Percentiles rank a stretch among this genome's conserved stretches.
phyloP scores from a whole-genome alignment of 2,797 vertebrate species.

The Alouatta caraya region DNA sequence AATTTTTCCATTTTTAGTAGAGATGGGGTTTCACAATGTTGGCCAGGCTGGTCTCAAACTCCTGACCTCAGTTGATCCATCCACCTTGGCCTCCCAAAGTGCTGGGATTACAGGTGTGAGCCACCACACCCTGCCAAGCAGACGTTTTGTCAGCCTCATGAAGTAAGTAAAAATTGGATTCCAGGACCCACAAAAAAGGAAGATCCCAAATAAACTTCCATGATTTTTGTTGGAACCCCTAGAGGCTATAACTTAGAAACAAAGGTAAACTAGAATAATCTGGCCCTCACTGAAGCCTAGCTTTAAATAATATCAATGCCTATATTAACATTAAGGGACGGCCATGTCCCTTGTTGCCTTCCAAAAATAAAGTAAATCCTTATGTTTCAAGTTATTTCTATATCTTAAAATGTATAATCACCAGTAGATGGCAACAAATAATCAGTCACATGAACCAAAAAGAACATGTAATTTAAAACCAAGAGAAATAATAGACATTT shows the following conservation, averaged over 20 bases:
- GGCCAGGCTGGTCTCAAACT: background rate
- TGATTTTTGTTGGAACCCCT: background rate
- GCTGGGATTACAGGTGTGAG: background rate
- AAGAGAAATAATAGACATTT: background rate
- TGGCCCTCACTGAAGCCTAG: background rate
- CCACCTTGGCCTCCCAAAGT: background rate
- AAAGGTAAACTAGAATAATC: background rate
- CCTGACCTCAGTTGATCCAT: background rate
- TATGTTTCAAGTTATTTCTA: background rate
- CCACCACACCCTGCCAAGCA: background rate
- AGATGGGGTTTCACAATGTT: background rate
- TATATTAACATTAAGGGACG: background rate
- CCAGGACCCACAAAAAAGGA: background rate
- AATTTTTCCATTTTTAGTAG: background rate
- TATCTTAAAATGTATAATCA: background rate
- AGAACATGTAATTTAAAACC: background rate
- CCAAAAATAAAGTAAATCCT: background rate
- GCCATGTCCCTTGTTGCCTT: background rate
- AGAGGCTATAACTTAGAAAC: background rate
- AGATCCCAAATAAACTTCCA: background rate
- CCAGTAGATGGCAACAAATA: background rate
- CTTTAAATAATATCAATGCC: background rate
- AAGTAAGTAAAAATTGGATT: background rate
- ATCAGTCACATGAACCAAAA: background rate
- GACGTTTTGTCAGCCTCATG: background rate